Conservation (phyloP, 2,113 vertebrate genomes). For the Hydropotes inermis region DNA sequence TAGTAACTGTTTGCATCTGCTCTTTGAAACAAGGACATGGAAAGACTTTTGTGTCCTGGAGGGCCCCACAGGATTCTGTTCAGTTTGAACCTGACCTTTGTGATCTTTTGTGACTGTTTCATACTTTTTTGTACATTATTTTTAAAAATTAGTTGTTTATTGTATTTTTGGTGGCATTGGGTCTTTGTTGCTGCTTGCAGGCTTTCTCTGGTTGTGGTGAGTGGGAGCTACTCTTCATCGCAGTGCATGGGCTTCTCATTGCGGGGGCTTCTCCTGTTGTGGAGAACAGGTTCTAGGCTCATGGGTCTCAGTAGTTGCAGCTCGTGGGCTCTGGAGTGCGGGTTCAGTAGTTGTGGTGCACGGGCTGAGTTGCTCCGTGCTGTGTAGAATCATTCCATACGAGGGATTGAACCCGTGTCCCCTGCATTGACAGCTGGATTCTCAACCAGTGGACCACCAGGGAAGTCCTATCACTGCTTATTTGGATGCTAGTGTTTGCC, state of each 20-base stretch:
- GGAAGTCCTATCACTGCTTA: not conserved
- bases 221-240: not conserved
- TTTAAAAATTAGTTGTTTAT: not conserved
- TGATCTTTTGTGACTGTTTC: not conserved
- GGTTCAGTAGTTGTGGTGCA: not conserved
- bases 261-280: not conserved
- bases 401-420: not conserved
- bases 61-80: not conserved
- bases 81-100: not conserved
- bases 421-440: not conserved
- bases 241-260: not conserved
- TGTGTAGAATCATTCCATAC: rapidly evolving
- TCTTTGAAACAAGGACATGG: not conserved
- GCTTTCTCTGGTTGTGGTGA: not conserved
- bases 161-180: not conserved
- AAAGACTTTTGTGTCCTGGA: not conserved
- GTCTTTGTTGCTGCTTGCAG: not conserved
- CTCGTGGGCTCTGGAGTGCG: not conserved
- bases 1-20: not conserved
- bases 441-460: not conserved
- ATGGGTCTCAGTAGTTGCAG: not conserved
- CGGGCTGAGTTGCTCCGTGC: not conserved
- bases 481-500: not conserved
- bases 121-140: not conserved
- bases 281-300: not conserved